Evolutionary conservation across 1,140 invertebrate genomes (phyloP), one percentile per base, ranked within the genome.

Genomic region (Drosophila elegans): DNA sequence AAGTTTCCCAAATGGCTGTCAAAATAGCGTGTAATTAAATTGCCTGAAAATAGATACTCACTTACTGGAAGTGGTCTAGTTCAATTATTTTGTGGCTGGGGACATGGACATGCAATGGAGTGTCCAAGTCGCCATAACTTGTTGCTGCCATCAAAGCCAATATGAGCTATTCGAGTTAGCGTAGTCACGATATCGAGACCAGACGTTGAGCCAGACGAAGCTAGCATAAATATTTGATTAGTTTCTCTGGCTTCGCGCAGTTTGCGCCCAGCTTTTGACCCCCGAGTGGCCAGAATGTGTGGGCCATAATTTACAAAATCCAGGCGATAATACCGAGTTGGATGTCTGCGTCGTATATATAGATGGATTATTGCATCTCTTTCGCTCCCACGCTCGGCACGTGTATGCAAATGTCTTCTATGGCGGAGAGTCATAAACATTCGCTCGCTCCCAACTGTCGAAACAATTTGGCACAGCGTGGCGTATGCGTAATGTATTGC

Each of bases 401-500:
- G 66, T 88, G 82, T 76, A 79, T 64, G 63, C 61, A 78, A 80
- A 77, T 67, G 56, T 41, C 54, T 41, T 57, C 51, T 21, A 56
- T 44, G 13, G 41, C 42, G 36, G 52, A 45, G 49, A 45, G 25
- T 36, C 61, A 67, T 56, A 62, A 59, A 45, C 44, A 44, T 54
- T 45, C 59, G 53, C 56, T 12, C 29, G 63, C 39, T 74, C 64
- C 53, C 39, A 74, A 48, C 69, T 79, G 71, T 83, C 75, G 59
- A 72, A 84, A 75, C 82, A 66, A 80, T 85, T 83, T 78, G 57
- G 59, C 82, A 32, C 82, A 82, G 54, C 83, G 71, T 66, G 74
- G 83, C 78, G 83, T 86, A 86, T 88, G 41, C 75, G 68, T 76
- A 88, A 82, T 86, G 73, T 82, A 78, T 61, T 62, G 68, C 57